Percentiles rank a stretch among this genome's conserved stretches.
Evolutionary conservation across 2,113 vertebrate genomes (phyloP).

Genomic region (Ageneiosus marmoratus): DNA sequence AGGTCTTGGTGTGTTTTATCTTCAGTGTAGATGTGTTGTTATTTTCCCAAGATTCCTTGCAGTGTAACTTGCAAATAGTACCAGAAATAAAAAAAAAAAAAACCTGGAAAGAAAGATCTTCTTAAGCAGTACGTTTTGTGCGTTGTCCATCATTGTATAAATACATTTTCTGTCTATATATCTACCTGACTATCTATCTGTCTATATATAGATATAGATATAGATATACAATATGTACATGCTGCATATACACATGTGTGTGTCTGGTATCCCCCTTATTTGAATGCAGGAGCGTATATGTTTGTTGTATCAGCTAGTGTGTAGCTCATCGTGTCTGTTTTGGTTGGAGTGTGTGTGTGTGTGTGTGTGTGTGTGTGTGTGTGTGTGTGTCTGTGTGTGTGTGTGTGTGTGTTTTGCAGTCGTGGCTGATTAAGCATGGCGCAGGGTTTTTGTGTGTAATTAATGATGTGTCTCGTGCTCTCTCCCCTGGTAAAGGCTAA

Average conservation of each 20-base stretch:
- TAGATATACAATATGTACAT: neutral
- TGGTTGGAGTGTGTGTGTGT: neutral
- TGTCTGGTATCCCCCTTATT: neutral
- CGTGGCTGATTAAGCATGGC: conserved; percentile 57
- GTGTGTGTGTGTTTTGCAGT: conserved; percentile 38
- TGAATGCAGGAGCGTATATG: neutral
- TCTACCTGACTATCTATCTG: too few relatives aligned
- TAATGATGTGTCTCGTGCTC: conserved; percentile 75
- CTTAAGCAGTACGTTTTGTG: too few relatives aligned
- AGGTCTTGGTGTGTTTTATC: neutral
- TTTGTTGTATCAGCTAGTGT: conserved; percentile 11
- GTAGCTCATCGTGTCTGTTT: neutral
- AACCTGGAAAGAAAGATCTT: too few relatives aligned
- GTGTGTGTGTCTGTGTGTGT: neutral
- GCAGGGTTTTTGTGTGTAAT: conserved; percentile 70
- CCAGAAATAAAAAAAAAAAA: neutral
- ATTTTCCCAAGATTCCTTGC: neutral
- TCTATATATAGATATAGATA: neutral
- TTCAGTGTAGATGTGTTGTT: neutral
- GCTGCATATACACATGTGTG: neutral
- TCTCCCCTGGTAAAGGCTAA: conserved; percentile 69
- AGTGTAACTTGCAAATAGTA: neutral
- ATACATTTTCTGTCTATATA: too few relatives aligned
- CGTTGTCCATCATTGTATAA: too few relatives aligned
- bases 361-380: conserved; percentile 29